These are phyloP conservation scores for Aspidiotus rigidus DNA, from an alignment of 2,888 invertebrate species.

Conservation along the genomic window DNA sequence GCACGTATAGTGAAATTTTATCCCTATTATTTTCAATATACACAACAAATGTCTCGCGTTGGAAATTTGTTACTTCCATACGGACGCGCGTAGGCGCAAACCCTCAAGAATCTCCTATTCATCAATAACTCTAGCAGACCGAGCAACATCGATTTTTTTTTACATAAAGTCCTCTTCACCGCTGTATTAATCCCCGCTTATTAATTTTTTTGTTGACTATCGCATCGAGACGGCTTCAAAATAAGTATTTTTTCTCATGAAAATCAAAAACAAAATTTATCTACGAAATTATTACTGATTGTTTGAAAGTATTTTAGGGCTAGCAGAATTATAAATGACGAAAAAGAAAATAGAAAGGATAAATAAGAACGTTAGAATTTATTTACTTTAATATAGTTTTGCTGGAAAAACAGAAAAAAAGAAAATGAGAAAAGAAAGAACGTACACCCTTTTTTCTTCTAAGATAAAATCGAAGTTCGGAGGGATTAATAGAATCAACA, in stretches of 20 bases:
- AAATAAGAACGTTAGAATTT: conserved; percentile 24
- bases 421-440: conserved; percentile 15
- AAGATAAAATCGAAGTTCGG: conserved; percentile 32
- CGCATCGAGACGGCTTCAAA: not conserved
- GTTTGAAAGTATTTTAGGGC: not conserved
- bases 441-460: conserved; percentile 21
- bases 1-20: too few relatives aligned
- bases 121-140: too few relatives aligned
- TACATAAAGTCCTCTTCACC: not conserved
- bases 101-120: too few relatives aligned
- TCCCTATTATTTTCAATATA: too few relatives aligned
- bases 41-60: too few relatives aligned
- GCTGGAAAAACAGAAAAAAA: not conserved
- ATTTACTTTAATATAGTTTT: conserved; percentile 22
- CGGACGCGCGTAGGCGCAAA: too few relatives aligned
- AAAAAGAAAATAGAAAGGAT: conserved; percentile 20
- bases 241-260: too few relatives aligned
- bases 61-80: too few relatives aligned
- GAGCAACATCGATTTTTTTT: too few relatives aligned
- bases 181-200: not conserved
- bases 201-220: conserved; percentile 1
- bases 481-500: conserved; percentile 33
- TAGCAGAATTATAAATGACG: conserved; percentile 19
- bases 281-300: too few relatives aligned
- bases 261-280: too few relatives aligned